Evolutionary conservation across 2,797 vertebrate species (phyloP).

Genomic region (Cryptoprocta ferox): DNA sequence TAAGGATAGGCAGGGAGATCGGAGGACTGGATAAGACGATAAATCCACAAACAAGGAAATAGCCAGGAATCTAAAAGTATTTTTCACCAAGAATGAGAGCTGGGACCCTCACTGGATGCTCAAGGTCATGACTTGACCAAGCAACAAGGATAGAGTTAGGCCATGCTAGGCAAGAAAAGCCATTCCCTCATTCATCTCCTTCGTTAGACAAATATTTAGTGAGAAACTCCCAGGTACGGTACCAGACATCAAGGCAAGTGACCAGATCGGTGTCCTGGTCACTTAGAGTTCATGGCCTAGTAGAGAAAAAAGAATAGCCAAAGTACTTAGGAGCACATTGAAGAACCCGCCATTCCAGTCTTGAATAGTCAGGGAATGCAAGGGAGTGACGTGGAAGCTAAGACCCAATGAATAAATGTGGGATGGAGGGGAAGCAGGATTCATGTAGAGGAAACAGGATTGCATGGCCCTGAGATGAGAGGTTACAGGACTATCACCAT

Average conservation of each 20-base stretch:
- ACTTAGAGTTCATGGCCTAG: neutral
- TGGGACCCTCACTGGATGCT: neutral
- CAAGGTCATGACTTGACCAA: neutral
- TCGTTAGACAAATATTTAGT: neutral
- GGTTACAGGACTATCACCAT: neutral
- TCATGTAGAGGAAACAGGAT: too few relatives aligned
- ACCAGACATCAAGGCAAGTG: neutral
- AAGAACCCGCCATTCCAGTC: neutral
- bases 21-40: neutral
- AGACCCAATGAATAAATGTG: neutral
- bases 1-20: neutral
- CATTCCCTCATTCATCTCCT: neutral
- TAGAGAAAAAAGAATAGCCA: neutral
- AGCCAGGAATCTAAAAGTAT: neutral
- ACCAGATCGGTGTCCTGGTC: neutral
- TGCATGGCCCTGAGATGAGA: neutral
- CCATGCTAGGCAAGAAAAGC: neutral
- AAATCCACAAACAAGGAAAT: neutral
- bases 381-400: neutral
- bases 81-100: neutral
- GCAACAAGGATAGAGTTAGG: neutral
- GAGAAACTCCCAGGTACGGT: neutral
- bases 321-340: neutral
- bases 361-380: rapidly evolving
- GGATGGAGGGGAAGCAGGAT: neutral